Evolutionary conservation across 2,113 vertebrate species (phyloP), one percentile per base, ranked within the genome.

Genomic region (Rhinopomastus cyanomelas): DNA sequence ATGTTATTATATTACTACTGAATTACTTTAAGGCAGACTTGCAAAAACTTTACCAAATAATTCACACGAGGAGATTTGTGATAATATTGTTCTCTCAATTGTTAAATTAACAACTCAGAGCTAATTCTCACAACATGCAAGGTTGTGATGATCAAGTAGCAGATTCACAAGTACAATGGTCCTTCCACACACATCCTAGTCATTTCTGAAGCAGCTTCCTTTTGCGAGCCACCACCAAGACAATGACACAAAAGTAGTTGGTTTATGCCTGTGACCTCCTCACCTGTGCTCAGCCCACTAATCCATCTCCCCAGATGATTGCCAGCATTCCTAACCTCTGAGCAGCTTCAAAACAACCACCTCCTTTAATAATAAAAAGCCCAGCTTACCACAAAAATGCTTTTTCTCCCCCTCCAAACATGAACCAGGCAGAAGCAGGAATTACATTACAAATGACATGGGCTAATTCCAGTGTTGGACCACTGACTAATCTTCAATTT

Each of bases 271-370:
- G 22, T 90, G 85, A 95, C 93, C 85, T 89, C 69, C 76, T 91
- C 88, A 89, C 77, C 73, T 84, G 69, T 3, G 2, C 57, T 73
- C 69, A 88, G 77, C 42, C 53, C 68, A 79, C 73, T 86, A 68
- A 93, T 78, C 80, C 64, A 62, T 49, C 90, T 84, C 32, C 42
- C 59, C n/a, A 92, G 69, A 94, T 59, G 64, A 79, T 0, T 85
- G 67, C 49, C 74, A 95, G 78, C 86, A 94, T 95, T 90, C 87
- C 84, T 88, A 91, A 90, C 76, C 57, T 86, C 90, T 84, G 49
- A 90, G 42, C 29, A 93, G 34, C 79, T 89, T 94, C 59, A 80
- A 68, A 81, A 92, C 62, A 55, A 66, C 67, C 62, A 93, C 48
- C 37, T 76, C 60, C 52, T 86, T 67, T 42, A 81, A 73, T 22